A percentile compares a stretch with the other conserved stretches of the same genome.
Conservation (phyloP, 1,140 invertebrate species). For the Drosophila neocordata region DNA sequence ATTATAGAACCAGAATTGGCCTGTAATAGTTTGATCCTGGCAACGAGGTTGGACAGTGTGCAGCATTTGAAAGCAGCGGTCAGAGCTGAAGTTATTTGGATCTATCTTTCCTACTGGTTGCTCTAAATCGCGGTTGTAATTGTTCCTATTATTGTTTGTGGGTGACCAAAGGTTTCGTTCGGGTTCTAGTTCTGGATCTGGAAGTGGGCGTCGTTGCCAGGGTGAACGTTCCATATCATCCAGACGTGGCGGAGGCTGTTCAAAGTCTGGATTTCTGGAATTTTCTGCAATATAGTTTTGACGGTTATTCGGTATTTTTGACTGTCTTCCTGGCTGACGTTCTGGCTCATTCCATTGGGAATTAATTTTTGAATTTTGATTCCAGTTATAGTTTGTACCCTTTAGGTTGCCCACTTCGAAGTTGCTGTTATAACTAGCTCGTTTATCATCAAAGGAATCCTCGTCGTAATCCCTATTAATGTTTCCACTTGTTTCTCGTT, state of each 20-base stretch:
- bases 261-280: slow-evolving; percentile 10
- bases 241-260: slow-evolving; percentile 27
- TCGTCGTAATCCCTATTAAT: slow-evolving; percentile 32
- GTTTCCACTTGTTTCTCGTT: slow-evolving; percentile 7
- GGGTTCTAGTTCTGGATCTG: background rate
- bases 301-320: background rate
- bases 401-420: slow-evolving; percentile 58
- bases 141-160: background rate
- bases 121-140: background rate
- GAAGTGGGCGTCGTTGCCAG: slow-evolving; percentile 28
- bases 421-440: background rate
- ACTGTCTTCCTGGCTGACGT: slow-evolving; percentile 19
- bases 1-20: slow-evolving; percentile 77
- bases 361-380: slow-evolving; percentile 1
- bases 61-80: slow-evolving; percentile 58
- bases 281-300: background rate
- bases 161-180: slow-evolving; percentile 11
- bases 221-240: slow-evolving; percentile 36
- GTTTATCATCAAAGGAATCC: background rate
- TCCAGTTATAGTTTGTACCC: slow-evolving; percentile 30
- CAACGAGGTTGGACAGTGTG: slow-evolving; percentile 39
- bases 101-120: background rate
- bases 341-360: slow-evolving; percentile 12
- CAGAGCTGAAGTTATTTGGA: slow-evolving; percentile 29
- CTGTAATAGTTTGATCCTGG: slow-evolving; percentile 44